These are phyloP conservation scores for Eustalomyia histrio DNA, from an alignment of 2,888 invertebrate genomes.

Conservation along the genomic window DNA sequence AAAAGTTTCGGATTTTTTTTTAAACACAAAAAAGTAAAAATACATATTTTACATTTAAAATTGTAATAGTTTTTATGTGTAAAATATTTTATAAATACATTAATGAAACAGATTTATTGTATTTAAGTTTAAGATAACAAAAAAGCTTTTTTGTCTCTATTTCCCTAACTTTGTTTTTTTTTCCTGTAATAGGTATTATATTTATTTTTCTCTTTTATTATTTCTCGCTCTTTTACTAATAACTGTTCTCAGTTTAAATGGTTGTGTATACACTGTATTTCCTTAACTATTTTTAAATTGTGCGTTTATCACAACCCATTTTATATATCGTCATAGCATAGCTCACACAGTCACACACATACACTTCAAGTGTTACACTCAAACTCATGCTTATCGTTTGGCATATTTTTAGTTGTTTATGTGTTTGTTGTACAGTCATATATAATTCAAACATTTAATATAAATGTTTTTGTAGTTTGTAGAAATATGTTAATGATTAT, in stretches of 20 bases:
- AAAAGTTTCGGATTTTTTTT: not conserved
- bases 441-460: too few species aligned
- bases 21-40: not conserved
- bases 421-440: too few species aligned
- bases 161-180: not conserved
- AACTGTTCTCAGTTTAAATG: not conserved
- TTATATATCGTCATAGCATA: not conserved
- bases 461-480: too few species aligned
- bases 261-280: not conserved
- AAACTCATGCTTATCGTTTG: too few species aligned
- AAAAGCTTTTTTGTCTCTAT: constrained; percentile 8
- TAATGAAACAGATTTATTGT: not conserved
- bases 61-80: not conserved
- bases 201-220: not conserved
- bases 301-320: not conserved
- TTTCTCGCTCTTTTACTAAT: not conserved
- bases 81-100: not conserved
- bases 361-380: too few species aligned
- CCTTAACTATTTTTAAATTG: not conserved
- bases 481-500: too few species aligned
- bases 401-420: too few species aligned
- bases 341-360: not conserved
- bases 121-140: not conserved
- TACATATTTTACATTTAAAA: not conserved
- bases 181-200: too few species aligned